A percentile compares a stretch with the other conserved stretches of the same genome.
These are phyloP conservation scores for Pemphredon lugubris DNA, from an alignment of 2,888 invertebrate genomes.

Conservation along the genomic window DNA sequence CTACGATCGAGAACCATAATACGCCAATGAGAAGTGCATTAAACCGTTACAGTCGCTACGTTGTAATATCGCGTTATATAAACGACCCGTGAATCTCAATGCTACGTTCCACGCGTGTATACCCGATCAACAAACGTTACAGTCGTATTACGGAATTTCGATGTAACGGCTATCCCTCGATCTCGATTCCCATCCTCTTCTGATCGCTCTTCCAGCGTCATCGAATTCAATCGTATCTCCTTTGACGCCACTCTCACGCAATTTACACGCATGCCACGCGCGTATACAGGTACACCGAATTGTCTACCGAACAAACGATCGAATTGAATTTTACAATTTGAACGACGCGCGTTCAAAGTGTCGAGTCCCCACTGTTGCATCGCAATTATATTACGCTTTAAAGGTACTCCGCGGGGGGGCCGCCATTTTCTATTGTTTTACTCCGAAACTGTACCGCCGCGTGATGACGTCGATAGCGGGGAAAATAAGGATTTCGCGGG, in stretches of 20 bases:
- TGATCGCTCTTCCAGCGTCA: background rate
- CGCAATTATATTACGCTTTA: too few species aligned
- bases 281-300: constrained; percentile 21
- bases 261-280: constrained; percentile 20
- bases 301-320: too few species aligned
- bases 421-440: too few species aligned
- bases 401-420: too few species aligned
- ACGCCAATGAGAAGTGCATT: constrained; percentile 35
- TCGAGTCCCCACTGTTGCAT: too few species aligned
- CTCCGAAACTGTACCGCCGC: too few species aligned
- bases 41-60: constrained; percentile 41
- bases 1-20: constrained; percentile 33
- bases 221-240: constrained; percentile 37
- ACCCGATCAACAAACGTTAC: constrained; percentile 43
- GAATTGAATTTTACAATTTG: too few species aligned
- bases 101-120: constrained; percentile 8
- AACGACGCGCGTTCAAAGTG: too few species aligned
- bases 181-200: constrained; percentile 2
- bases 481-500: too few species aligned
- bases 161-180: constrained; percentile 5
- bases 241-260: constrained; percentile 32
- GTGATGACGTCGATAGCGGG: too few species aligned
- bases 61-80: constrained; percentile 45
- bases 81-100: constrained; percentile 41
- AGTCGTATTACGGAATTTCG: constrained; percentile 21